A percentile compares a stretch with the other conserved stretches of the same genome.
phyloP scores from a whole-genome alignment of 2,113 vertebrate species.

The Leucopsar rothschildi region DNA sequence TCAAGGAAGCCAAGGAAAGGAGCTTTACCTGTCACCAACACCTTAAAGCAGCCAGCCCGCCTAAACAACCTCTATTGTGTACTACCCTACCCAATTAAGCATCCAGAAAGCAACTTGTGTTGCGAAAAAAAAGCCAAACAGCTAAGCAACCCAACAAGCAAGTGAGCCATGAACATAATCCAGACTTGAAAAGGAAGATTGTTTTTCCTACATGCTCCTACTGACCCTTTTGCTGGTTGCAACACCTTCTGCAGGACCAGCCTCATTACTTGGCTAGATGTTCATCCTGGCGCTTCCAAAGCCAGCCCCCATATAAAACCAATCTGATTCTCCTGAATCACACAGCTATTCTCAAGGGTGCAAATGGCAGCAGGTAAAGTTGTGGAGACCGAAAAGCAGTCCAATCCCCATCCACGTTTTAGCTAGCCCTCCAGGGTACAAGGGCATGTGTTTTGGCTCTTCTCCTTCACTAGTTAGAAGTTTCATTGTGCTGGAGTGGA shows the following conservation, averaged over 20 bases:
- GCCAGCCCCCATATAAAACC: not conserved
- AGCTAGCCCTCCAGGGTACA: not conserved
- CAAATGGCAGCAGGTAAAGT: not conserved
- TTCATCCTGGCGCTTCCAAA: not conserved
- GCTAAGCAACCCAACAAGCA: not conserved
- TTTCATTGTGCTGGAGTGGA: not conserved
- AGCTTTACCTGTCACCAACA: not conserved
- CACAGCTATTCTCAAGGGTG: not conserved
- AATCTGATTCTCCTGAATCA: not conserved
- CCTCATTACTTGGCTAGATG: not conserved
- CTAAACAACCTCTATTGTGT: not conserved
- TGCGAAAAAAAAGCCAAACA: not conserved
- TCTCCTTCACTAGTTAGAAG: not conserved
- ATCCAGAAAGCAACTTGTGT: not conserved
- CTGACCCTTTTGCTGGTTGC: not conserved
- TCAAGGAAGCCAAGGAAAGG: not conserved
- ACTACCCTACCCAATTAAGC: not conserved
- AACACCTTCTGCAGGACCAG: not conserved
- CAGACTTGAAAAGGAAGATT: not conserved
- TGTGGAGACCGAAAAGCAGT: not conserved
- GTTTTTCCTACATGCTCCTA: not conserved
- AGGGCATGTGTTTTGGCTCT: rapidly evolving
- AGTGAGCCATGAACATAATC: not conserved
- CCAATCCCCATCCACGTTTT: not conserved
- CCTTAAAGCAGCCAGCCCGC: not conserved